These are phyloP conservation scores for Drosophila suzukii DNA, from an alignment of 1,140 invertebrate genomes.

Conservation along the genomic window DNA sequence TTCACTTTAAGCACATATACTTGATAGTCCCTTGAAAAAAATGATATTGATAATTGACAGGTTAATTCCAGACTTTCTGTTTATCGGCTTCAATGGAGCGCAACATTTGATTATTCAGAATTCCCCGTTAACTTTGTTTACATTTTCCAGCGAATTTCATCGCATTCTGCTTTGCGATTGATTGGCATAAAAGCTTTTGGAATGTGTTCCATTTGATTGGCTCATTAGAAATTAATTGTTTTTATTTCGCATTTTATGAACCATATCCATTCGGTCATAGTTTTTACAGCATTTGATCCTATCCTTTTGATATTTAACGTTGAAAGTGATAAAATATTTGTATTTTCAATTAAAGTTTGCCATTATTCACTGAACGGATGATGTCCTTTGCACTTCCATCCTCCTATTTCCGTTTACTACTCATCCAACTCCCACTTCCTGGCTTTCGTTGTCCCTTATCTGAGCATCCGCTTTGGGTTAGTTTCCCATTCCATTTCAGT, in stretches of 20 bases:
- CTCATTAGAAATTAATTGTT: constrained; percentile 32
- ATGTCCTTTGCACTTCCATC: constrained; percentile 13
- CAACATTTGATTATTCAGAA: constrained; percentile 22
- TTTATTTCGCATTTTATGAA: neutral
- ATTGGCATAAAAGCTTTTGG: constrained; percentile 28
- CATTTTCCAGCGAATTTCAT: constrained; percentile 17
- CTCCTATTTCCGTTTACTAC: neutral
- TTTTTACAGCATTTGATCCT: constrained; percentile 7
- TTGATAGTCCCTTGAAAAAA: neutral
- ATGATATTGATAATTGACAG: constrained; percentile 24
- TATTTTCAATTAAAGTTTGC: constrained; percentile 25
- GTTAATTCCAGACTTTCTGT: constrained; percentile 6
- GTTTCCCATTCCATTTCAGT: constrained; percentile 15
- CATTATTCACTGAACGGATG: constrained; percentile 2
- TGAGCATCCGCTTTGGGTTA: constrained; percentile 33
- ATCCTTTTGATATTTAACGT: neutral
- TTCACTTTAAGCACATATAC: neutral
- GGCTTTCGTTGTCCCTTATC: constrained; percentile 24
- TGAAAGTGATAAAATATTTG: neutral
- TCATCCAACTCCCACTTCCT: constrained; percentile 12
- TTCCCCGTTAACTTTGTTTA: constrained; percentile 20
- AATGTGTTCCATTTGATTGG: constrained; percentile 31
- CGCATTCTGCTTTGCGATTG: constrained; percentile 2
- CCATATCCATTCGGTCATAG: constrained; percentile 8
- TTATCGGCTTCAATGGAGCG: constrained; percentile 21